Evolutionary conservation across 2,888 invertebrate genomes (phyloP).

Genomic region (Molanna angustata): DNA sequence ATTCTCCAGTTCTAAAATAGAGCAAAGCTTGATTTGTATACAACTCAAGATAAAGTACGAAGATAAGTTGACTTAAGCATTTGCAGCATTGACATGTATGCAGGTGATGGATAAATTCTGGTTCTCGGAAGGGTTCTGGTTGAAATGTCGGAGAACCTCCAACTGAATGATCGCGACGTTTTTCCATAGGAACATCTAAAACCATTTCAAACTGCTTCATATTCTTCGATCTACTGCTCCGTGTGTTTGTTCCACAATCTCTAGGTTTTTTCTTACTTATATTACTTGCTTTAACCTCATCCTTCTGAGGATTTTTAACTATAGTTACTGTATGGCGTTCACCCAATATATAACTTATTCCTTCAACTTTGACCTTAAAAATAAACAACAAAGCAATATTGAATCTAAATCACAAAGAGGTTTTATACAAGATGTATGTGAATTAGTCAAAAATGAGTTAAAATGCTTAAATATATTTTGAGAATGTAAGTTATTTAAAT

Average conservation of each 20-base stretch:
- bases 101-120: constrained; percentile 22
- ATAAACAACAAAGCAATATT: no score
- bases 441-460: no score
- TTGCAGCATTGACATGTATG: constrained; percentile 24
- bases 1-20: constrained; percentile 24
- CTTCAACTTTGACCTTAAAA: constrained; percentile 30
- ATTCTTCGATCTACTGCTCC: not conserved
- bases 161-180: constrained; percentile 8
- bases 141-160: constrained; percentile 29
- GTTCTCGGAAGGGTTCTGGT: constrained; percentile 19
- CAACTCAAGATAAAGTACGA: constrained; percentile 14
- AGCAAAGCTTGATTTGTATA: constrained; percentile 20
- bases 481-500: no score
- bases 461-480: no score
- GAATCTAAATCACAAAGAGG: no score
- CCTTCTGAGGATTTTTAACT: not conserved
- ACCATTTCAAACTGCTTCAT: constrained; percentile 26
- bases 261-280: constrained; percentile 10
- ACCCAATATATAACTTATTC: constrained; percentile 25
- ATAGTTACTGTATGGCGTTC: constrained; percentile 15
- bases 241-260: not conserved
- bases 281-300: no score
- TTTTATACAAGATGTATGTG: no score
- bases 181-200: constrained; percentile 25
- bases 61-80: constrained; percentile 21